phyloP scores from a whole-genome alignment of 2,888 invertebrate genomes.

The Laspeyria flexula region DNA sequence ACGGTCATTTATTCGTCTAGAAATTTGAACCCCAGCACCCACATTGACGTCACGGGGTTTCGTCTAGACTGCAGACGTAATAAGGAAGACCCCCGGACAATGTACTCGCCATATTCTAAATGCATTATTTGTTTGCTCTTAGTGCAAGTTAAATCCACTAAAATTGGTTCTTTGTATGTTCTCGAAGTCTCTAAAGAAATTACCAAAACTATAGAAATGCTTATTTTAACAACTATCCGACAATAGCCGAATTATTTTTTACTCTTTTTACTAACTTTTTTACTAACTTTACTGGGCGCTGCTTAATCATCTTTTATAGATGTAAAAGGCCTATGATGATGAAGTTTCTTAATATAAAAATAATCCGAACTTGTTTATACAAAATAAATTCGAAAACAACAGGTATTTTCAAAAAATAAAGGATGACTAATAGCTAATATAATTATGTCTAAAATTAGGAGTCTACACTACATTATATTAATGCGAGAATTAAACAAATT shows the following conservation, averaged over 20 bases:
- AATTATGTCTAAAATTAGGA: conserved; percentile 10
- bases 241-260: no score
- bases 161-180: no score
- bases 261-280: no score
- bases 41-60: conserved; percentile 57
- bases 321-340: no score
- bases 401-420: conserved; percentile 2
- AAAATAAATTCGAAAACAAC: not conserved
- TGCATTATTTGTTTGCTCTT: not conserved
- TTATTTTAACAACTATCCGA: no score
- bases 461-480: not conserved
- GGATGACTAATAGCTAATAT: not conserved
- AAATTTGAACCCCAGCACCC: conserved; percentile 41
- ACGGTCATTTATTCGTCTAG: conserved; percentile 41
- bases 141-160: not conserved
- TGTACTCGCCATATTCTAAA: conserved; percentile 44
- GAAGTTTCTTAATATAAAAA: no score
- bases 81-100: conserved; percentile 62
- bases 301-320: no score
- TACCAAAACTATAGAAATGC: no score
- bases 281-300: no score
- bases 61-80: conserved; percentile 68
- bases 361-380: no score
- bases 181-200: no score
- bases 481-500: conserved; percentile 34